These are phyloP conservation scores for Medauroidea extradentata DNA, from an alignment of 1,140 invertebrate genomes.

Conservation along the genomic window DNA sequence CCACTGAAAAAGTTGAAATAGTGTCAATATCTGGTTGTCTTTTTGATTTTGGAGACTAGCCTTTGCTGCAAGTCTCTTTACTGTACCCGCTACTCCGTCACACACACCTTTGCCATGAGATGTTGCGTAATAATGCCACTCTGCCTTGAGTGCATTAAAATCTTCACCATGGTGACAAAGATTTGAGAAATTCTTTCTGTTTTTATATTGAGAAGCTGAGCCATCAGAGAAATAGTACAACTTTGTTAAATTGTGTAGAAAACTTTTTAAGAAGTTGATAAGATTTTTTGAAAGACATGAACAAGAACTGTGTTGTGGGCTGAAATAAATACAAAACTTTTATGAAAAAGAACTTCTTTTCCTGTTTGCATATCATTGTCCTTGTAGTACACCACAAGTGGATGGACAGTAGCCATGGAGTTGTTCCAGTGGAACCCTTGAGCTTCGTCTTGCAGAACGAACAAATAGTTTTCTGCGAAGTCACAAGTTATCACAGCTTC, in stretches of 20 bases:
- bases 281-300: too few relatives aligned
- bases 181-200: slow-evolving; percentile 30
- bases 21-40: not conserved
- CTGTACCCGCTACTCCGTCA: slow-evolving; percentile 32
- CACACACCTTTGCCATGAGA: slow-evolving; percentile 40
- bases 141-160: slow-evolving; percentile 20
- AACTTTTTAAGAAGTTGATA: too few relatives aligned
- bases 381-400: slow-evolving; percentile 17
- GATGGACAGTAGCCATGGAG: slow-evolving; percentile 26
- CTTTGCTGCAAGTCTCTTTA: slow-evolving; percentile 26
- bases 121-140: slow-evolving; percentile 35
- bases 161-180: slow-evolving; percentile 29
- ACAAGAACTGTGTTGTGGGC: too few relatives aligned
- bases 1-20: too few relatives aligned
- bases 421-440: slow-evolving; percentile 26
- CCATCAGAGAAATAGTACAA: too few relatives aligned
- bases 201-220: too few relatives aligned
- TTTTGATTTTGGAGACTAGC: slow-evolving; percentile 13
- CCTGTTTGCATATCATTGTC: too few relatives aligned
- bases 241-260: too few relatives aligned
- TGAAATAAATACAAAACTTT: too few relatives aligned
- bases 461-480: slow-evolving; percentile 30
- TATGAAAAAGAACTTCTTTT: too few relatives aligned
- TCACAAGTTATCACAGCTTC: slow-evolving; percentile 16
- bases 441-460: slow-evolving; percentile 24